These are phyloP conservation scores for Rachycentron canadum DNA, from an alignment of 2,797 vertebrate genomes.

Conservation along the genomic window DNA sequence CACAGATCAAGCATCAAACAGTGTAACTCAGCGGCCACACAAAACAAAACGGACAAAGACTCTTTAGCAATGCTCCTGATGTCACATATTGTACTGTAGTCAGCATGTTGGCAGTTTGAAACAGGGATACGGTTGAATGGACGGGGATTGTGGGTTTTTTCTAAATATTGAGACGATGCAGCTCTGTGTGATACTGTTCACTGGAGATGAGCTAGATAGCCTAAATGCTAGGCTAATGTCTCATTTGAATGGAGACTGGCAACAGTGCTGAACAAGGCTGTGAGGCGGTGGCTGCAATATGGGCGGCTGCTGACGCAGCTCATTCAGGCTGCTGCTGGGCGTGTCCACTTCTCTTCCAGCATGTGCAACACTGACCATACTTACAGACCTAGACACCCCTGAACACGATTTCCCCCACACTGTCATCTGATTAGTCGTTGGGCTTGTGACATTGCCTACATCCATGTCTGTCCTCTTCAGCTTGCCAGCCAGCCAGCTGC, in stretches of 20 bases:
- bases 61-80: background rate
- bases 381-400: conserved; percentile 26
- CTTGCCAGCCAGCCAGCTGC: conserved; percentile 62
- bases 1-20: background rate
- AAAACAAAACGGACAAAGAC: background rate
- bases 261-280: conserved; percentile 51
- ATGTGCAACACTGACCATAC: conserved; percentile 37
- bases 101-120: background rate
- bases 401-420: conserved; percentile 18
- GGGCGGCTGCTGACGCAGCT: conserved; percentile 76
- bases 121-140: conserved; percentile 17
- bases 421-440: conserved; percentile 42
- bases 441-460: conserved; percentile 48
- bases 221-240: conserved; percentile 27
- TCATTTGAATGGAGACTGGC: conserved; percentile 44
- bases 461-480: conserved; percentile 38
- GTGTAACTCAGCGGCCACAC: background rate
- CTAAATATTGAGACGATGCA: conserved; percentile 17
- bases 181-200: conserved; percentile 18
- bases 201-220: conserved; percentile 38
- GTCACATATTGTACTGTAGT: background rate
- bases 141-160: no score
- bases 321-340: conserved; percentile 71
- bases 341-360: conserved; percentile 61
- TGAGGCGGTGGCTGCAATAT: conserved; percentile 63